phyloP scores from a whole-genome alignment of 1,140 invertebrate genomes.

The Nomia melanderi region DNA sequence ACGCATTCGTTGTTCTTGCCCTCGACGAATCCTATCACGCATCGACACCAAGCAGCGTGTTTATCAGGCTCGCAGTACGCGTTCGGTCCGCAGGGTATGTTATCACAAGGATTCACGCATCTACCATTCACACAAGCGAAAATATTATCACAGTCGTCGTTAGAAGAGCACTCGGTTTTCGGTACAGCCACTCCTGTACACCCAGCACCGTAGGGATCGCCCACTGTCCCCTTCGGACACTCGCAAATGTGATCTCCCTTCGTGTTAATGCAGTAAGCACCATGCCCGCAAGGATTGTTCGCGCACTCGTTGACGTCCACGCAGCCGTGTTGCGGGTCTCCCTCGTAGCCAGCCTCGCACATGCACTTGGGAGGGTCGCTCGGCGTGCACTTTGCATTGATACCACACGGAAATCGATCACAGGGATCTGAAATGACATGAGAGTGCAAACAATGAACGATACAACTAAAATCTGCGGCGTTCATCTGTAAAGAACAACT shows the following conservation, averaged over 20 bases:
- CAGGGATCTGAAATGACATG: slow-evolving; percentile 83
- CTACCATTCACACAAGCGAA: slow-evolving; percentile 88
- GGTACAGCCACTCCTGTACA: slow-evolving; percentile 83
- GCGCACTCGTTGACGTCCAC: slow-evolving; percentile 92
- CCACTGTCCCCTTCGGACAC: slow-evolving; percentile 89
- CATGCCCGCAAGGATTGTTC: slow-evolving; percentile 90
- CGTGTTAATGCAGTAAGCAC: slow-evolving; percentile 92
- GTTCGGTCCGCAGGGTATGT: slow-evolving; percentile 90
- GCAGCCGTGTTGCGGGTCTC: slow-evolving; percentile 91
- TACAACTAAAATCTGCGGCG: neutral
- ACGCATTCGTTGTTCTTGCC: slow-evolving; percentile 89
- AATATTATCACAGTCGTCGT: slow-evolving; percentile 90
- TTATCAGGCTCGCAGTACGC: slow-evolving; percentile 93
- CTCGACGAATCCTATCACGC: slow-evolving; percentile 90
- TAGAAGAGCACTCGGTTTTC: slow-evolving; percentile 85
- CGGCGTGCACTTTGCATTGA: slow-evolving; percentile 95
- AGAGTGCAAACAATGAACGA: neutral
- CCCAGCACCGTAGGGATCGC: slow-evolving; percentile 91
- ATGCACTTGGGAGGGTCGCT: slow-evolving; percentile 93
- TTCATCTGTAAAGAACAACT: neutral
- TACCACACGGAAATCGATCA: slow-evolving; percentile 92
- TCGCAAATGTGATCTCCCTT: slow-evolving; percentile 92
- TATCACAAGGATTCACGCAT: slow-evolving; percentile 91
- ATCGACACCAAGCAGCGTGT: slow-evolving; percentile 93
- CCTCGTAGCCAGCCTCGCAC: slow-evolving; percentile 91